Percentiles rank a stretch among this genome's conserved stretches.
Evolutionary conservation across 1,140 invertebrate species (phyloP).

Genomic region (Delia radicum): DNA sequence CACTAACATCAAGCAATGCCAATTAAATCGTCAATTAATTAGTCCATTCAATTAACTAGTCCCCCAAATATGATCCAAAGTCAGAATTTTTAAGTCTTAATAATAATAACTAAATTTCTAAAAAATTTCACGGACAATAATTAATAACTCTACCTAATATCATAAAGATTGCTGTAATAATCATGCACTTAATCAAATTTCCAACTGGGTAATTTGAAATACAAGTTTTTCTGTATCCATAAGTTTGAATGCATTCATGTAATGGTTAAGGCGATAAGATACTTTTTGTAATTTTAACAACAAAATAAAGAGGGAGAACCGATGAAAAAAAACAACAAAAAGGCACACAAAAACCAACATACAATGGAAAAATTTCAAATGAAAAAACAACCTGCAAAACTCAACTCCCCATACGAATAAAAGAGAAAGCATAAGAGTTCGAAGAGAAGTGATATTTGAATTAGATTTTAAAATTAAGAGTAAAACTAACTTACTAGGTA

Average conservation of each 20-base stretch:
- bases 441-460: not conserved
- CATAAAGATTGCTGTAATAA: too few relatives aligned
- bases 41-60: too few relatives aligned
- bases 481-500: not conserved
- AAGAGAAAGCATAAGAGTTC: not conserved
- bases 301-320: not conserved
- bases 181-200: too few relatives aligned
- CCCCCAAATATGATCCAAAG: too few relatives aligned
- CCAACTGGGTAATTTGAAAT: too few relatives aligned
- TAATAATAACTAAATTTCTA: too few relatives aligned
- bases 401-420: not conserved
- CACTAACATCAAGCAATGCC: too few relatives aligned
- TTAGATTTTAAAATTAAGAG: not conserved
- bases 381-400: constrained; percentile 12
- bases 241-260: not conserved
- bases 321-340: not conserved
- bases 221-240: not conserved
- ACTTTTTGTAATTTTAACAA: not conserved
- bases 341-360: not conserved
- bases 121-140: too few relatives aligned
- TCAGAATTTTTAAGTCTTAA: too few relatives aligned
- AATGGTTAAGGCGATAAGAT: not conserved
- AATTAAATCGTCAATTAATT: too few relatives aligned
- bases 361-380: not conserved
- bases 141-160: too few relatives aligned